phyloP scores from a whole-genome alignment of 2,797 vertebrate genomes.

The Petrocephalus schoutedeni region DNA sequence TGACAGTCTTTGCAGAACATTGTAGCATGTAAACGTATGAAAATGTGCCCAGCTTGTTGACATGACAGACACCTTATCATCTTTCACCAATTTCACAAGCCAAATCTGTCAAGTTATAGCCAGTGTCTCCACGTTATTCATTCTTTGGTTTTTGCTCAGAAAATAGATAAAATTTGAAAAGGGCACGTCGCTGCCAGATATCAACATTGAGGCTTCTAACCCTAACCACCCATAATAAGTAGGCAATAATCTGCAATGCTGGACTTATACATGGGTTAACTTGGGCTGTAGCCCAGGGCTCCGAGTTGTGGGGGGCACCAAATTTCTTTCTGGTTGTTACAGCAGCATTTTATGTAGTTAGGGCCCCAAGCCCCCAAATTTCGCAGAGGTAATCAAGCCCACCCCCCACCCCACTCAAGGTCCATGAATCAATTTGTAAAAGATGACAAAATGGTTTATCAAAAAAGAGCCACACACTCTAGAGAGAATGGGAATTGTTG shows the following conservation, averaged over 20 bases:
- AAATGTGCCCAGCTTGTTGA: not conserved
- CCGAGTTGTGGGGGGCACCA: not conserved
- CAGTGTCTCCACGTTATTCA: no score
- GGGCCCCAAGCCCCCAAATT: not conserved
- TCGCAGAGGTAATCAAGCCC: not conserved
- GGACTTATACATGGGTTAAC: not conserved
- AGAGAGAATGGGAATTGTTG: not conserved
- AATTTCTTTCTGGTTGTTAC: not conserved
- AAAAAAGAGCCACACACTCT: not conserved
- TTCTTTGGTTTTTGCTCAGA: no score
- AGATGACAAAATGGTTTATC: not conserved
- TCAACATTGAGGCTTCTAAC: not conserved
- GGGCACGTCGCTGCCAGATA: not conserved
- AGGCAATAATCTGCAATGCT: not conserved
- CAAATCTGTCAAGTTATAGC: not conserved
- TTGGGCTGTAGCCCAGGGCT: not conserved
- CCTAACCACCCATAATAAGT: not conserved
- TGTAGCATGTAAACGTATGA: not conserved
- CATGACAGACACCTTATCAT: not conserved
- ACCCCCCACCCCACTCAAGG: not conserved
- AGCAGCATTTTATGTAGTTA: not conserved
- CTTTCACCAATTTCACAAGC: not conserved
- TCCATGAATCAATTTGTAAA: not conserved
- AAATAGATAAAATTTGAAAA: not conserved
- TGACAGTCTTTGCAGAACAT: not conserved